Base-by-base conservation (phyloP, 1,140 invertebrate species). In the Cotesia glomerata region DNA sequence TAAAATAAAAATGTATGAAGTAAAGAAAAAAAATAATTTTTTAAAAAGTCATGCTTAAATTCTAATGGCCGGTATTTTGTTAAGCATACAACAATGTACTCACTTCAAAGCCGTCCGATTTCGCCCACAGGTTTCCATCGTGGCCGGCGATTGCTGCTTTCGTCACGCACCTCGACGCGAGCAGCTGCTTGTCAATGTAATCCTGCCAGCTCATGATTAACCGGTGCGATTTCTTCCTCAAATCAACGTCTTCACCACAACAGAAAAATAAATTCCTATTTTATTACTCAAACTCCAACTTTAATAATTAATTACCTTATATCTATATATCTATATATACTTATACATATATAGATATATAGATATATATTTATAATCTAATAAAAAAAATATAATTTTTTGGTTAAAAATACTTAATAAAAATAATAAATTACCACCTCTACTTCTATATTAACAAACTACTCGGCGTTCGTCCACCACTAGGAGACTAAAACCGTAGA, bases 101-200 rank as follows among this genome's bases (percentile, higher is more conserved):
- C 90, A 96, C 95, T 89, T 96, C 94, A 87, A 96, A 97, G 85
- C 92, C 93, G 75, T 95, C 95, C 52, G 94, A 96, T 90, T 95
- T 96, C 74, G 95, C 95, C 96, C 96, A 98, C 82, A 97, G 90
- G 89, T 95, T 95, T 86, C 96, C 96, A 88, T 98, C 95, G 88
- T 95, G 94, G 87, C 95, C 95, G 84, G 94, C 95, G 86, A 97
- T 98, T 77, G 94, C 95, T 79, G 95, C 95, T 91, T 95, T 95
- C 87, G 92, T 94, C 79, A 96, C 94, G 92, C 94, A 96, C 88
- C 92, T 93, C 83, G 95, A 95, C 82, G 95, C 95, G 89, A 97
- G 91, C 89, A 97, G 93, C 90, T 98, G 95, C 91, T 96, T 97
- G 90, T 97, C 95, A 86, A 98, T 95, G 91, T 98, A 98, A 92